Evolutionary conservation across 2,797 vertebrate species (phyloP), one percentile per base, ranked within the genome.

Genomic region (Acipenser transmontanus): DNA sequence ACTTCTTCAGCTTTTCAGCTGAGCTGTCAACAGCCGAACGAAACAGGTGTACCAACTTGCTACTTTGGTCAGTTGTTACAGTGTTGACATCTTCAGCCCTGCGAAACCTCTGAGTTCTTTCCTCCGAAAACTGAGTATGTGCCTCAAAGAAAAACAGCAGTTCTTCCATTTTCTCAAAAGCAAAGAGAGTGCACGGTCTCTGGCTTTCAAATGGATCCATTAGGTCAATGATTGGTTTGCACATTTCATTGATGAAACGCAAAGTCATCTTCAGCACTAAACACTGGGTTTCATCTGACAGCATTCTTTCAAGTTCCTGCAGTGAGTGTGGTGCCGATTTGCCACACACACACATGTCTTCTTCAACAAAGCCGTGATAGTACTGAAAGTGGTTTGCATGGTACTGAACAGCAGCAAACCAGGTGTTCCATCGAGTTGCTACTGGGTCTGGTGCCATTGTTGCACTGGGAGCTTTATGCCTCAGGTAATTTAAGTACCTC

Each of bases 91-190:
- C 50, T 65, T 65, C 50, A 47, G 63, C 14, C 17, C 50, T 34
- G 20, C 1, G 20, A 34, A 34, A 34, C 20, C n/a, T 50, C 49
- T 11, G 49, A 50, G 4, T 17, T 1, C 9, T n/a, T 7, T 64
- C 62, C 62, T 64, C 13, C 49, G 20, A 10, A 51, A 64, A 50
- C 8, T 3, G 1, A 9, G 10, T 17, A 65, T 8, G n/a, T 17
- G 17, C 56, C 51, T 56, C 20, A 56, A 56, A 17, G n/a, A 56
- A 51, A 47, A 52, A 10, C 50, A 64, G 17, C 12, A 34, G 50
- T 11, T 57, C 6, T 34, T 65, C 14, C 50, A n/a, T 57, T 61
- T 56, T 65, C 11, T 65, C 50, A 56, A 65, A 65, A 65, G 17
- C 64, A 65, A 65, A 56, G 14, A 54, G 20, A 47, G 6, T 13